A percentile compares a stretch with the other conserved stretches of the same genome.
Evolutionary conservation across 2,888 invertebrate genomes (phyloP).

Genomic region (Lucinisca nassula): DNA sequence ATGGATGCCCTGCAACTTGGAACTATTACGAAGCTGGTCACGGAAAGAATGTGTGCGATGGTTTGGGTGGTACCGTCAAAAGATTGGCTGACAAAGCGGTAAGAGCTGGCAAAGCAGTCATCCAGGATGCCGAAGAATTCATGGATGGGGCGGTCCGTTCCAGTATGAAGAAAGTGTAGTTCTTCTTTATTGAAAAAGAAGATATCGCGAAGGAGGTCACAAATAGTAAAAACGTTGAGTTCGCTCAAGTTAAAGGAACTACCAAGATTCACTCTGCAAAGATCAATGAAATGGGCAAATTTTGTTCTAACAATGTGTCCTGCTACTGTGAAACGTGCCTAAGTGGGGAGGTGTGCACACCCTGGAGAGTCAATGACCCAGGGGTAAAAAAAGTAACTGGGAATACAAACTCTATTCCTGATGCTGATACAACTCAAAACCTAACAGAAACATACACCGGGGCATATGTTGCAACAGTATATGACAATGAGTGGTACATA

Average conservation of each 20-base stretch:
- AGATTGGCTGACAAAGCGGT: conserved; percentile 50
- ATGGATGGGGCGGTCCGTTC: conserved; percentile 6
- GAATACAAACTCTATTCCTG: neutral
- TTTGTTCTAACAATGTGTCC: neutral
- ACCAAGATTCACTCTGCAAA: neutral
- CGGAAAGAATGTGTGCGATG: conserved; percentile 54
- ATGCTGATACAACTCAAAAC: too few relatives aligned
- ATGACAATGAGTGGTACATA: conserved; percentile 32
- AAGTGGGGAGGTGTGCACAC: neutral
- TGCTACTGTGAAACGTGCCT: neutral
- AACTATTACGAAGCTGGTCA: conserved; percentile 60
- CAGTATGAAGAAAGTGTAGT: conserved; percentile 12
- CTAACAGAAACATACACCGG: conserved; percentile 9
- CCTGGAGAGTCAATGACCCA: neutral
- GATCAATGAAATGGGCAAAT: neutral
- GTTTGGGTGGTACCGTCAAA: conserved; percentile 54
- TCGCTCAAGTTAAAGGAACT: neutral
- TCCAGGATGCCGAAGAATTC: conserved; percentile 23
- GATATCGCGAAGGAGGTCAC: neutral
- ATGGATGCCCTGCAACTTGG: conserved; percentile 52
- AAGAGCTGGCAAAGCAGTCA: conserved; percentile 17
- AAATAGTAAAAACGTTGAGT: neutral
- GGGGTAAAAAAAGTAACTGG: neutral
- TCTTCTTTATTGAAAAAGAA: conserved; percentile 13
- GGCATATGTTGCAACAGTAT: conserved; percentile 27